A percentile compares a stretch with the other conserved stretches of the same genome.
phyloP scores from a whole-genome alignment of 1,140 invertebrate genomes.

The Anagrus nilaparvatae region DNA sequence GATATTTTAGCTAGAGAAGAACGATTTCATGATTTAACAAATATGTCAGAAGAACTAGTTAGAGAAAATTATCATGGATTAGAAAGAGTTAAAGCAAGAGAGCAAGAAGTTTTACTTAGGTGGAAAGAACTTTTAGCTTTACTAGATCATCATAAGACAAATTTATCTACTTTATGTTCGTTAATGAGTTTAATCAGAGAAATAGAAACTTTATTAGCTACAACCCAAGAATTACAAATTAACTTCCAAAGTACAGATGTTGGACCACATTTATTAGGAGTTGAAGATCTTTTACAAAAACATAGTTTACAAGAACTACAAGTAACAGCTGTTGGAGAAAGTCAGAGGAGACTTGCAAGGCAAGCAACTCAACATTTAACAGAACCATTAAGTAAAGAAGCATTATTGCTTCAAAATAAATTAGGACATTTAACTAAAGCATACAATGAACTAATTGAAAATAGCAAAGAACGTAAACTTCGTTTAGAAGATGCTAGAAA shows the following conservation, averaged over 20 bases:
- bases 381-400: conserved; percentile 48
- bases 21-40: conserved; percentile 84
- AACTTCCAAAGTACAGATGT: conserved; percentile 81
- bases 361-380: conserved; percentile 48
- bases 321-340: conserved; percentile 75
- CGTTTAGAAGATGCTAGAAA: conserved; percentile 83
- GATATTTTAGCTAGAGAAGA: conserved; percentile 93
- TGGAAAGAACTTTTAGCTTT: conserved; percentile 81
- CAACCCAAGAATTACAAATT: conserved; percentile 70
- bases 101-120: conserved; percentile 76
- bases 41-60: conserved; percentile 84
- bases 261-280: conserved; percentile 82
- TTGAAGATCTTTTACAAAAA: conserved; percentile 88
- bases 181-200: conserved; percentile 81
- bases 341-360: conserved; percentile 63
- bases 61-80: conserved; percentile 85
- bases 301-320: conserved; percentile 58
- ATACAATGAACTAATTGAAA: conserved; percentile 59
- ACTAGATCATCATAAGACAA: conserved; percentile 74
- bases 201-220: conserved; percentile 79
- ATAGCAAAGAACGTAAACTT: conserved; percentile 66
- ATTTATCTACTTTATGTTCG: conserved; percentile 64
- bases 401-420: conserved; percentile 55
- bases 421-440: conserved; percentile 61
- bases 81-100: conserved; percentile 69